Percentiles rank a stretch among this genome's conserved stretches.
These are phyloP conservation scores for Pseudochromis fuscus DNA, from an alignment of 2,797 vertebrate species.

Conservation along the genomic window DNA sequence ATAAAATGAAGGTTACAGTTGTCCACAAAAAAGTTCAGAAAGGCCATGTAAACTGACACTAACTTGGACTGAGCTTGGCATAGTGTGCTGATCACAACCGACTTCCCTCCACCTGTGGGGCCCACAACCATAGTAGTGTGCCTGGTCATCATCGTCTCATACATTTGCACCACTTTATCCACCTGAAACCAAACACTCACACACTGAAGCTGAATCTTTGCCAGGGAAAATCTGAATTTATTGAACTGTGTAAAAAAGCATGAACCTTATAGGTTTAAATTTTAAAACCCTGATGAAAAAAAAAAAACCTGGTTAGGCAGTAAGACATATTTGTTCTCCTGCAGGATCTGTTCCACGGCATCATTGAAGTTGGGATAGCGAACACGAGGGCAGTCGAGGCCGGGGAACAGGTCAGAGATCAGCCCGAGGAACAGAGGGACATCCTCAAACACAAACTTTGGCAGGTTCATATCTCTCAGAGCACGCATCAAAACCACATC, in stretches of 20 bases:
- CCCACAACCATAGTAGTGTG: constrained; percentile 98
- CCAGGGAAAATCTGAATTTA: background rate
- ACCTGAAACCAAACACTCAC: constrained; percentile 82
- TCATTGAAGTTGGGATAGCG: constrained; percentile 92
- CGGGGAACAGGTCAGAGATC: constrained; percentile 95
- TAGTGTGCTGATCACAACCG: constrained; percentile 94
- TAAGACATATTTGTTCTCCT: constrained; percentile 86
- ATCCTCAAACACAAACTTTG: constrained; percentile 98
- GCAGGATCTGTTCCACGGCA: constrained; percentile 89
- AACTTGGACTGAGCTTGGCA: constrained; percentile 96
- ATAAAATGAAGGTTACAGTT: constrained; percentile 30
- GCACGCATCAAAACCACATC: constrained; percentile 97
- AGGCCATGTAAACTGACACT: constrained; percentile 58
- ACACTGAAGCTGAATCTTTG: constrained; percentile 2
- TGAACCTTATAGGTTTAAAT: background rate
- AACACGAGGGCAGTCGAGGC: constrained; percentile 94
- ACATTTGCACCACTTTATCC: constrained; percentile 98
- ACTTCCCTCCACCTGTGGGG: constrained; percentile 97
- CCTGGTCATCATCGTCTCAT: constrained; percentile 97
- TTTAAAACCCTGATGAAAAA: background rate
- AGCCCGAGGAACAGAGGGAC: constrained; percentile 96
- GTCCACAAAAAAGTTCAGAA: constrained; percentile 7
- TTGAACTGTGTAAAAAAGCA: constrained; percentile 3
- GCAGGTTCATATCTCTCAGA: constrained; percentile 97
- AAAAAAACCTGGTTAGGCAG: constrained; percentile 92